These are phyloP conservation scores for Lepus oiostolus DNA, from an alignment of 2,797 vertebrate genomes.

Conservation along the genomic window DNA sequence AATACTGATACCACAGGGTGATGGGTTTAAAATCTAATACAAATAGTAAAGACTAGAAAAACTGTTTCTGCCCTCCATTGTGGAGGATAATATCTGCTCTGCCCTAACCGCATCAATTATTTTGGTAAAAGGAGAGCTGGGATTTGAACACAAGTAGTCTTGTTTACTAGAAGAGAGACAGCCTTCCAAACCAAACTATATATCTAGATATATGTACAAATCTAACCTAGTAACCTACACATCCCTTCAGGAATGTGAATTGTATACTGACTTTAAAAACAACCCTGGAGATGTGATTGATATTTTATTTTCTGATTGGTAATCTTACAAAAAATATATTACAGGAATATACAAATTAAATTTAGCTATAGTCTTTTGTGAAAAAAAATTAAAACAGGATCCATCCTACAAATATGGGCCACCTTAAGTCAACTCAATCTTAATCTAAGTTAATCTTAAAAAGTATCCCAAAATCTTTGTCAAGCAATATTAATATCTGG, in stretches of 20 bases:
- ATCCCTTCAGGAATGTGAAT: neutral
- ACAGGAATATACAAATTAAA: neutral
- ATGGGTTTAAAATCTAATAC: slow-evolving; percentile 16
- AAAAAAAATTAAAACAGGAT: slow-evolving; percentile 37
- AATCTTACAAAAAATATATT: slow-evolving; percentile 18
- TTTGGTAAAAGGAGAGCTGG: neutral
- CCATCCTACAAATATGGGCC: neutral
- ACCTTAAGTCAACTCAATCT: neutral
- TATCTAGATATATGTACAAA: neutral
- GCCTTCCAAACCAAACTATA: neutral
- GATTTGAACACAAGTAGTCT: neutral
- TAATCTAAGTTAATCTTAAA: neutral
- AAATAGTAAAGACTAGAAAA: slow-evolving; percentile 31
- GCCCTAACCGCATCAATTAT: neutral
- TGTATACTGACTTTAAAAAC: neutral
- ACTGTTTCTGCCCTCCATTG: neutral
- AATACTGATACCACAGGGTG: neutral
- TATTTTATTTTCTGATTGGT: neutral
- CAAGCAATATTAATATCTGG: neutral
- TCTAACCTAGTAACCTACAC: neutral
- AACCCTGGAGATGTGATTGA: neutral
- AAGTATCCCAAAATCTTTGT: neutral
- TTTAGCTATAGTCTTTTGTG: slow-evolving; percentile 2
- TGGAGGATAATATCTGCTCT: neutral
- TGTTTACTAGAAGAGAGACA: neutral